Conservation (phyloP, 2,888 invertebrate genomes). For the Pemphredon lugubris region DNA sequence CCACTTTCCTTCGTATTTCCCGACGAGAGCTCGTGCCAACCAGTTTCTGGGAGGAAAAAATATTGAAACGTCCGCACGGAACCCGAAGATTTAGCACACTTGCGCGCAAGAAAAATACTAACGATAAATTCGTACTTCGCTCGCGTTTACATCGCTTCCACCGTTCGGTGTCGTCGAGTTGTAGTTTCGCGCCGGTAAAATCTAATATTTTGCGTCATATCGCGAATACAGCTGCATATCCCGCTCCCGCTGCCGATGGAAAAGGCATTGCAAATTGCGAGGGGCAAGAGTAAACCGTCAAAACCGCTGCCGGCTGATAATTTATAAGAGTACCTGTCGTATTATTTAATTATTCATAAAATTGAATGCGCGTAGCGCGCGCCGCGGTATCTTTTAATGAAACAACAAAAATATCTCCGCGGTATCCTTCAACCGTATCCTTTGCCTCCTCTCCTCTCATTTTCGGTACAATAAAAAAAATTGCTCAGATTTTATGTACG, state of each 20-base stretch:
- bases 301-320: conserved; percentile 30
- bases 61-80: conserved; percentile 29
- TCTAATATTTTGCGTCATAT: conserved; percentile 48
- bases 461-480: conserved; percentile 11
- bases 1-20: conserved; percentile 32
- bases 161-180: conserved; percentile 20
- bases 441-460: conserved; percentile 3
- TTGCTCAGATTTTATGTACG: conserved; percentile 14
- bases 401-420: neutral
- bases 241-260: conserved; percentile 27
- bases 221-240: conserved; percentile 38
- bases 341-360: neutral
- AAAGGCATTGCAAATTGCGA: conserved; percentile 29
- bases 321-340: conserved; percentile 25
- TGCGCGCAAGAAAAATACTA: conserved; percentile 53
- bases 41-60: conserved; percentile 27
- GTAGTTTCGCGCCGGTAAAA: conserved; percentile 26
- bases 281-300: conserved; percentile 40
- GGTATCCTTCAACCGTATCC: neutral
- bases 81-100: conserved; percentile 33
- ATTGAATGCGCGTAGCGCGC: neutral
- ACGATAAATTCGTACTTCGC: conserved; percentile 53
- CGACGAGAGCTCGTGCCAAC: neutral
- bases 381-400: conserved; percentile 19
- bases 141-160: conserved; percentile 2